Conservation (phyloP, 1,140 invertebrate species). For the Adelges cooleyi region DNA sequence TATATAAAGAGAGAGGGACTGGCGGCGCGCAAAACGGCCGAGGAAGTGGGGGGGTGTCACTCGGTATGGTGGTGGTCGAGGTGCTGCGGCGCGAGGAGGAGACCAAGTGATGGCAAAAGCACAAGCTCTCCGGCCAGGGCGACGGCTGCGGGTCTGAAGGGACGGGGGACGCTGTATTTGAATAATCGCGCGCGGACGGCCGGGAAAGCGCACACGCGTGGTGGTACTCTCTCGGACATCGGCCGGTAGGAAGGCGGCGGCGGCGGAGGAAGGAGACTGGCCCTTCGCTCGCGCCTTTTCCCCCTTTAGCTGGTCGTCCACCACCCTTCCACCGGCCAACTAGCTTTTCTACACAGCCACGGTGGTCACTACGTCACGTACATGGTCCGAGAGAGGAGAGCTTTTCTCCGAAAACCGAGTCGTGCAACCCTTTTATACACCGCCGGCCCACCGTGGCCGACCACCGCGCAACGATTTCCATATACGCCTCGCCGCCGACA, state of each 20-base stretch:
- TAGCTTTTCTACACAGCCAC: no score
- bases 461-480: conserved; percentile 9
- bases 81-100: neutral
- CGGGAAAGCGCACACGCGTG: conserved; percentile 16
- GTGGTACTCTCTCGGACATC: conserved; percentile 28
- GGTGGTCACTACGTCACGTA: conserved; percentile 26
- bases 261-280: neutral
- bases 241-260: neutral
- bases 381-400: neutral
- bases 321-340: no score
- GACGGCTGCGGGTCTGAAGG: neutral
- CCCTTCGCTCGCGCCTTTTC: neutral
- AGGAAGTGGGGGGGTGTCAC: conserved; percentile 8
- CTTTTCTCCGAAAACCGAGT: conserved; percentile 28
- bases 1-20: neutral
- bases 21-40: neutral
- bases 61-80: conserved; percentile 7
- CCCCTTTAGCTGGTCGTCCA: no score
- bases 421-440: conserved; percentile 19
- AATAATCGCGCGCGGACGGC: conserved; percentile 28
- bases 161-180: conserved; percentile 7
- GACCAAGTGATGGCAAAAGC: conserved; percentile 27
- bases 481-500: neutral
- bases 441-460: neutral
- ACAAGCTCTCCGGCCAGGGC: neutral